Base-by-base conservation (phyloP, 2,113 vertebrate genomes). In the Osmerus mordax region DNA sequence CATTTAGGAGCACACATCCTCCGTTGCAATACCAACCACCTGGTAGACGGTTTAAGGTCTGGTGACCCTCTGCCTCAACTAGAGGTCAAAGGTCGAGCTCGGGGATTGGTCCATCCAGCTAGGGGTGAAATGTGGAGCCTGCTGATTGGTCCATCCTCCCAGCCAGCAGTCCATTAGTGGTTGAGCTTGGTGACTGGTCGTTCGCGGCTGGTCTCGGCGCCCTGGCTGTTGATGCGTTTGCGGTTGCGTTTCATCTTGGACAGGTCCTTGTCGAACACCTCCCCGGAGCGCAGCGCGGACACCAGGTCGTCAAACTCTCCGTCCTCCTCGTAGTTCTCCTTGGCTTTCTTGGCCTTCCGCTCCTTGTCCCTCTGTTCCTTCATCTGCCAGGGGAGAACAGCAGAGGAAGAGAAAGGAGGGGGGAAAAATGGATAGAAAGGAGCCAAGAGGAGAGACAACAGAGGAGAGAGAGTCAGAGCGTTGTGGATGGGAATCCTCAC, bases 161-260 rank as follows among this genome's bases (percentile, higher is more conserved):
- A 47, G 41, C 41, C 41, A 47, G 9, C 41, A 11, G 41, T 47
- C 41, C 41, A 47, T 64, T 28, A 65, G 64, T 29, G 36, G 41
- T 65, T 65, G 8, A 65, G 64, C 36, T 65, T 65, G 64, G 64
- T 65, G 36, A 65, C 41, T n/a, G 64, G 64, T 51, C 64, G 64
- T 18, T 65, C 64, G 32, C 64, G 25, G 41, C 64, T 65, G 41
- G 18, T 51, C 14, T 65, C 64, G n/a, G 64, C 18, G 18, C 21
- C 21, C 41, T 65, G 64, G 36, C 19, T 47, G 32, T 65, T 47
- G 64, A 21, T 41, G 11, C 64, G 64, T 51, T 65, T 65, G 41
- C 64, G 64, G 64, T 65, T 65, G 36, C 64, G 64, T 23, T 65
- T 65, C 64, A 65, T 65, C 64, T 65, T 65, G 64, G 64, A 65